Percentiles rank a stretch among this genome's conserved stretches.
These are phyloP conservation scores for Halcyon malimbica DNA, from an alignment of 2,113 vertebrate species.

Conservation along the genomic window DNA sequence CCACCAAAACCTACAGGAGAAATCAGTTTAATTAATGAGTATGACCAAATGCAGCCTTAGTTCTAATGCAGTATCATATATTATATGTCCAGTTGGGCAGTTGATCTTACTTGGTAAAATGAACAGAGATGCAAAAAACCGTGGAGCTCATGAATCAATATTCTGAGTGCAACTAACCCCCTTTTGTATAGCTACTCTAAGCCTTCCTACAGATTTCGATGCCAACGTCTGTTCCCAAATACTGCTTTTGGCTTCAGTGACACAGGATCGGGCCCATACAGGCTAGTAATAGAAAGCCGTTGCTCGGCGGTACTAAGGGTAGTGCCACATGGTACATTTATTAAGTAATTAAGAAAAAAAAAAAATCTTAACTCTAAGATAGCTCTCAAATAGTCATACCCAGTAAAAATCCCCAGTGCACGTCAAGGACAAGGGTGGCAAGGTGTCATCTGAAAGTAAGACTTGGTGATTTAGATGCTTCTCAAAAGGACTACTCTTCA, in stretches of 20 bases:
- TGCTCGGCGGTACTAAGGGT: slow-evolving; percentile 26
- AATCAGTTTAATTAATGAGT: slow-evolving; percentile 68
- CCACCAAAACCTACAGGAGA: neutral
- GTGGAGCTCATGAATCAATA: slow-evolving; percentile 48
- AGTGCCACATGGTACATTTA: slow-evolving; percentile 8
- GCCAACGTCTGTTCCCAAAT: neutral
- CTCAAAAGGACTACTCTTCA: slow-evolving; percentile 1
- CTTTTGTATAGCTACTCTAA: slow-evolving; percentile 11
- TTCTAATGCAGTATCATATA: slow-evolving; percentile 62
- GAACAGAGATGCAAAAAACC: neutral
- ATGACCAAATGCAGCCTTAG: slow-evolving; percentile 47
- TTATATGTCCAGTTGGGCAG: slow-evolving; percentile 63
- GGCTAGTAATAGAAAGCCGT: slow-evolving; percentile 23
- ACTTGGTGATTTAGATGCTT: neutral
- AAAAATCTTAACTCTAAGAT: neutral
- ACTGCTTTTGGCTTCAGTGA: slow-evolving; percentile 12
- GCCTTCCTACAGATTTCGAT: slow-evolving; percentile 35
- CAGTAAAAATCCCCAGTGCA: neutral
- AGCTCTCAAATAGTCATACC: neutral
- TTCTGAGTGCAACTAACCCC: slow-evolving; percentile 16
- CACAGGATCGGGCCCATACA: neutral
- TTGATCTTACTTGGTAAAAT: slow-evolving; percentile 48
- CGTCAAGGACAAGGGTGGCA: neutral
- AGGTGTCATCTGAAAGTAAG: neutral
- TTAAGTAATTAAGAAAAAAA: neutral